Evolutionary conservation across 2,888 invertebrate species (phyloP).

Genomic region (Neelides folsomi): DNA sequence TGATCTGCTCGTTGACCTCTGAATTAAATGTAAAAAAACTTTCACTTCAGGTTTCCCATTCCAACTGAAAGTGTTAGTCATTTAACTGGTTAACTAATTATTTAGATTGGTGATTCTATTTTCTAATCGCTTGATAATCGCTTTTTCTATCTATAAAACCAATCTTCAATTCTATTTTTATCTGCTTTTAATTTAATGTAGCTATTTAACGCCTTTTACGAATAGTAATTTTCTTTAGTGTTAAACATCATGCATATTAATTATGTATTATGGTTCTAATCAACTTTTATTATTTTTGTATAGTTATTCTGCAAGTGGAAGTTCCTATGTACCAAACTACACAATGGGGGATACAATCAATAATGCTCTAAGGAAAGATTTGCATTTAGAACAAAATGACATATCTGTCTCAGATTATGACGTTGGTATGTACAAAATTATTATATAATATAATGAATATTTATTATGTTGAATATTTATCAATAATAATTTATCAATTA

Average conservation of each 20-base stretch:
- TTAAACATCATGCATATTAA: too few relatives aligned
- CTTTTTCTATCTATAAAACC: too few relatives aligned
- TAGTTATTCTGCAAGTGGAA: conserved; percentile 7
- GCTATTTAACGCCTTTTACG: too few relatives aligned
- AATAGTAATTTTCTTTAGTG: too few relatives aligned
- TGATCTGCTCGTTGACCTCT: too few relatives aligned
- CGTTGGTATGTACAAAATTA: conserved; percentile 16
- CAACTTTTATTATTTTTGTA: background rate
- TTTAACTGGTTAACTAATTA: too few relatives aligned
- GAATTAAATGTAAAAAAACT: too few relatives aligned
- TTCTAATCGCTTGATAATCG: too few relatives aligned
- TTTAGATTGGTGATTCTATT: too few relatives aligned
- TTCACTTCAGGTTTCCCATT: too few relatives aligned
- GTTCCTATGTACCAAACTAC: conserved; percentile 10
- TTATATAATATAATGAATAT: background rate
- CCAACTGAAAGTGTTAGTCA: too few relatives aligned
- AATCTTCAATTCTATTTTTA: background rate
- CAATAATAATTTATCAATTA: background rate
- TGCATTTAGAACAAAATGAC: conserved; percentile 27
- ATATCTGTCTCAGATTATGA: conserved; percentile 32
- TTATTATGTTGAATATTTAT: background rate
- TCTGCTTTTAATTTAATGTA: background rate
- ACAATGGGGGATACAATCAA: too few relatives aligned
- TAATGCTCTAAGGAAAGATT: conserved; percentile 26
- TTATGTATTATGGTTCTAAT: background rate